Evolutionary conservation across 1,140 invertebrate species (phyloP), one percentile per base, ranked within the genome.

Genomic region (Drosophila ogumai): DNA sequence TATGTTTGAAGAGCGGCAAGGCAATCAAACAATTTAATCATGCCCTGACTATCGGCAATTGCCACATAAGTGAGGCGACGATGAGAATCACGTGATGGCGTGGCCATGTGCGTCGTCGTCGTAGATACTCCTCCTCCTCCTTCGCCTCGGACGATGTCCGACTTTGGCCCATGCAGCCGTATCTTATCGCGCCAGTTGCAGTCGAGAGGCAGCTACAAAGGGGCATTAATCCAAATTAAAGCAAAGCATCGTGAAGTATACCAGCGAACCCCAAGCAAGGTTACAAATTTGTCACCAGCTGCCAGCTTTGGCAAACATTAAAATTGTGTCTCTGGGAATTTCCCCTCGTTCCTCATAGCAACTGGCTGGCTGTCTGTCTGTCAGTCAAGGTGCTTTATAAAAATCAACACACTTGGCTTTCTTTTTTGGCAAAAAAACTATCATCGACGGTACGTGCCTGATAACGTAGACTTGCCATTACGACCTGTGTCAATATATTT

Each of bases 11-110:
- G 64, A 69, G 75, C 69, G 81, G 52, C 52, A 32, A 34, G 66
- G 64, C 71, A 82, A 63, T 79, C 79, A 86, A 87, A 79, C 79
- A 87, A 73, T 87, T 82, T 87, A 87, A 87, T 87, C 82, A 82
- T 54, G 32, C 38, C 41, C 66, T 49, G 43, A 38, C 44, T 88
- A 85, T 87, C 82, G 52, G 28, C 50, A 88, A 88, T 87, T 87
- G 85, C 82, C 81, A 72, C 77, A 84, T 69, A 80, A 82, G 71
- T 69, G 65, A 64, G 50, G 60, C 75, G 59, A 50, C 61, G 54
- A 54, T 47, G 54, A 82, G 71, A 64, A 87, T 88, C 82, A 82
- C 82, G 82, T 88, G 82, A 87, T 88, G 60, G 13, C 57, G 31
- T 65, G 64, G 36, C 65, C 77, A 60, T 79, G 71, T 75, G 56